phyloP scores from a whole-genome alignment of 2,797 vertebrate species.

The Phrynocephalus forsythii region DNA sequence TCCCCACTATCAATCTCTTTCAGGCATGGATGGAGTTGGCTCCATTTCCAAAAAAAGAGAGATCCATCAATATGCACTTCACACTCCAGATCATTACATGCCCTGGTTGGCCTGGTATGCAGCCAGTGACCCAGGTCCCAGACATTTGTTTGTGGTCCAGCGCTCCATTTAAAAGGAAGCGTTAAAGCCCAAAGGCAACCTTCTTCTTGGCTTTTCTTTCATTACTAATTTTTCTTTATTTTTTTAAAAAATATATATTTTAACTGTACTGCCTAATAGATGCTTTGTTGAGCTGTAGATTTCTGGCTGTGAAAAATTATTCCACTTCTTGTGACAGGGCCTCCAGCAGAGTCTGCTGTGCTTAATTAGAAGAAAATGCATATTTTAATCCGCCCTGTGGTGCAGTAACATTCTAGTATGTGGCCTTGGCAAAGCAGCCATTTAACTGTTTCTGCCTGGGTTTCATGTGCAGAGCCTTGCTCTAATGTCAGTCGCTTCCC shows the following conservation, averaged over 20 bases:
- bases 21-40: neutral
- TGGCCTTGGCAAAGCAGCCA: slow-evolving; percentile 78
- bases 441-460: slow-evolving; percentile 78
- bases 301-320: slow-evolving; percentile 83
- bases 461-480: slow-evolving; percentile 63
- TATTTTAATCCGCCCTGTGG: slow-evolving; percentile 83
- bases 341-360: slow-evolving; percentile 79
- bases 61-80: neutral
- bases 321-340: slow-evolving; percentile 80
- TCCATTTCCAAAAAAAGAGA: neutral
- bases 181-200: slow-evolving; percentile 50
- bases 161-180: neutral
- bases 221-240: neutral
- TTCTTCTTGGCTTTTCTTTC: slow-evolving; percentile 50
- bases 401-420: slow-evolving; percentile 79
- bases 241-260: slow-evolving; percentile 16
- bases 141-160: neutral
- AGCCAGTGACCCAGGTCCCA: neutral
- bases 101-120: neutral
- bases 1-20: neutral
- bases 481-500: slow-evolving; percentile 69
- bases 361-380: slow-evolving; percentile 83
- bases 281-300: slow-evolving; percentile 68
- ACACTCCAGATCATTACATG: neutral
- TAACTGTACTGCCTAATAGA: slow-evolving; percentile 70